Evolutionary conservation across 1,140 invertebrate genomes (phyloP).

Genomic region (Hylaeus volcanicus): DNA sequence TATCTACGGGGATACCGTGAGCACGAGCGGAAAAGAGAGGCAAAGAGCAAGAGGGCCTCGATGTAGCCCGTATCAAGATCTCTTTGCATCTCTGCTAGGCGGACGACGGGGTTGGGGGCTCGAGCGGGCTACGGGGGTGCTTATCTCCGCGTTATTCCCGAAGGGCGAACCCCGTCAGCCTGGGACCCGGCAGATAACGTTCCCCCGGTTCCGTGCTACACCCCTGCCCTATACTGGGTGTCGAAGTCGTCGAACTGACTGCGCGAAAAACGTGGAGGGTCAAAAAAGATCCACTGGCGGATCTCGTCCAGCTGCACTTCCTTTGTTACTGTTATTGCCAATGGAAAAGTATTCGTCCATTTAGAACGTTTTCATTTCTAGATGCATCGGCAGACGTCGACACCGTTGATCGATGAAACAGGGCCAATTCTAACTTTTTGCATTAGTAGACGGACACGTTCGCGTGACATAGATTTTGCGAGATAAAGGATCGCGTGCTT

Average conservation of each 20-base stretch:
- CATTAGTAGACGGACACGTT: too few relatives aligned
- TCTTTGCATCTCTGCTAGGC: slow-evolving; percentile 77
- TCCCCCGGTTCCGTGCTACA: slow-evolving; percentile 49
- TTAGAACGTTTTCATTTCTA: too few relatives aligned
- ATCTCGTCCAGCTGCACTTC: neutral
- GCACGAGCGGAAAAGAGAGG: slow-evolving; percentile 39
- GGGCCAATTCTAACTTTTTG: too few relatives aligned
- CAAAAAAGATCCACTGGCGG: neutral
- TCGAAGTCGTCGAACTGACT: slow-evolving; percentile 74
- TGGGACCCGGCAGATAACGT: slow-evolving; percentile 79
- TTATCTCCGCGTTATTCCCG: slow-evolving; percentile 80
- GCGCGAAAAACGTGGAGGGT: slow-evolving; percentile 16
- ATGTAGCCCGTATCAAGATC: slow-evolving; percentile 79
- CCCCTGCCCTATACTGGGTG: slow-evolving; percentile 69
- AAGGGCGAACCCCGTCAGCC: slow-evolving; percentile 78
- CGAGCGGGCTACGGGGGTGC: slow-evolving; percentile 63
- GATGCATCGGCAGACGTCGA: too few relatives aligned
- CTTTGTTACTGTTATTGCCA: too few relatives aligned
- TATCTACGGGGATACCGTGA: slow-evolving; percentile 40
- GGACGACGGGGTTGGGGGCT: slow-evolving; percentile 58
- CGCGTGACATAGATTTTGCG: too few relatives aligned
- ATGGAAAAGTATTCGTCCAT: too few relatives aligned
- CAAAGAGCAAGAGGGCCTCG: slow-evolving; percentile 50
- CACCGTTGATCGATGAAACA: too few relatives aligned
- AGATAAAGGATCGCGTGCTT: too few relatives aligned